Conservation (phyloP, 1,140 invertebrate species). For the Musca vetustissima region DNA sequence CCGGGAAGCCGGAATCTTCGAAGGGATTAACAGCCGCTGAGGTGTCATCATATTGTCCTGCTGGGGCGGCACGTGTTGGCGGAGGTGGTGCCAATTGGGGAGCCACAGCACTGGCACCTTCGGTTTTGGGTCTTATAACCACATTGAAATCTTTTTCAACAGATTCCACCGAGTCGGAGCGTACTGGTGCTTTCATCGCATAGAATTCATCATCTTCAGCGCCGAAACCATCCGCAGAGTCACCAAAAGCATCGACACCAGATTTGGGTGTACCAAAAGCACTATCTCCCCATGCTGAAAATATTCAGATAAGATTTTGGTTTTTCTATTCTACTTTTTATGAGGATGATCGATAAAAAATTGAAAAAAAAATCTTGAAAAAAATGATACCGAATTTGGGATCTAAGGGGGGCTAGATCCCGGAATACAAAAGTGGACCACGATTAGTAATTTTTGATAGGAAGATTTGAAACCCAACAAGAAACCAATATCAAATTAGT, state of each 20-base stretch:
- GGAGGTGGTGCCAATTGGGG: constrained; percentile 78
- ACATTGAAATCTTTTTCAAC: constrained; percentile 59
- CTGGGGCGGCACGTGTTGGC: constrained; percentile 60
- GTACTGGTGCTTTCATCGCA: constrained; percentile 73
- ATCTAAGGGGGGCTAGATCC: too few relatives aligned
- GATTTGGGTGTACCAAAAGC: constrained; percentile 43
- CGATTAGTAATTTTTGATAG: too few relatives aligned
- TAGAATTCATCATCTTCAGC: constrained; percentile 82
- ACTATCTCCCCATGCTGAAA: constrained; percentile 52
- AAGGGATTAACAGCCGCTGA: constrained; percentile 75
- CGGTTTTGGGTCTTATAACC: constrained; percentile 64
- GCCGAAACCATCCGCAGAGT: constrained; percentile 62
- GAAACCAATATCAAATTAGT: too few relatives aligned
- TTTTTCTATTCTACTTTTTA: too few relatives aligned
- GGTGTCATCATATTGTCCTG: constrained; percentile 58
- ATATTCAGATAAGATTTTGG: neutral
- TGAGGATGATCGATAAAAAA: too few relatives aligned
- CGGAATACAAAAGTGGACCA: too few relatives aligned
- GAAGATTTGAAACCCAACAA: too few relatives aligned
- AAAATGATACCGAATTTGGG: too few relatives aligned
- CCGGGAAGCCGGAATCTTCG: constrained; percentile 57
- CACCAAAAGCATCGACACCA: constrained; percentile 59
- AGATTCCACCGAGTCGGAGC: constrained; percentile 74
- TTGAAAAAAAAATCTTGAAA: too few relatives aligned
- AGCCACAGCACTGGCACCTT: constrained; percentile 53